phyloP scores from a whole-genome alignment of 2,797 vertebrate species.

The Alectoris magna region DNA sequence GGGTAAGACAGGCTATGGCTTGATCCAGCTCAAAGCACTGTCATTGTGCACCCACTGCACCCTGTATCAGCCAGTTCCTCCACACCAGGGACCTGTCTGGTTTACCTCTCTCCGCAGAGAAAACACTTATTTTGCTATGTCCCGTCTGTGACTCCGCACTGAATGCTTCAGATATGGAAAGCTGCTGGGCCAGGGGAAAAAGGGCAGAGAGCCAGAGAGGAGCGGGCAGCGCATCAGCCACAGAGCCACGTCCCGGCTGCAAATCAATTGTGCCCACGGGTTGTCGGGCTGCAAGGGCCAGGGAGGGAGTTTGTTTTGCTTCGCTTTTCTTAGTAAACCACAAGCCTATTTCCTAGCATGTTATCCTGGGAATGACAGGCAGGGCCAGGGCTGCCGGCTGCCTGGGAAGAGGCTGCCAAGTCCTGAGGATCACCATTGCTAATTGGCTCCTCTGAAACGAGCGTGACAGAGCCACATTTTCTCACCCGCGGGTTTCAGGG shows the following conservation, averaged over 20 bases:
- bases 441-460: conserved; percentile 68
- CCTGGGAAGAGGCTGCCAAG: conserved; percentile 58
- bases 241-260: conserved; percentile 45
- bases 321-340: conserved; percentile 73
- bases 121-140: not conserved
- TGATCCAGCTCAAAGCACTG: rapidly evolving
- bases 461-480: conserved; percentile 71
- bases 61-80: not conserved
- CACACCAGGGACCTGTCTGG: not conserved
- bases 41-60: not conserved
- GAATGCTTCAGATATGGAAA: not conserved
- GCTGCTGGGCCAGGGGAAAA: not conserved
- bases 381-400: conserved; percentile 42
- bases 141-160: not conserved
- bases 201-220: not conserved
- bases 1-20: rapidly evolving
- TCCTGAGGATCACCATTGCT: conserved; percentile 65
- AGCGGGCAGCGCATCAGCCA: not conserved
- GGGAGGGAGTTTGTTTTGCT: conserved; percentile 39
- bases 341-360: conserved; percentile 62
- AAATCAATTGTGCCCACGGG: conserved; percentile 62
- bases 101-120: not conserved
- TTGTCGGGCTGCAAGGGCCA: conserved; percentile 49
- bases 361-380: conserved; percentile 58
- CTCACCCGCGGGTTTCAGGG: conserved; percentile 55